Conservation (phyloP, 2,888 invertebrate genomes). For the Andricus quercusramuli region DNA sequence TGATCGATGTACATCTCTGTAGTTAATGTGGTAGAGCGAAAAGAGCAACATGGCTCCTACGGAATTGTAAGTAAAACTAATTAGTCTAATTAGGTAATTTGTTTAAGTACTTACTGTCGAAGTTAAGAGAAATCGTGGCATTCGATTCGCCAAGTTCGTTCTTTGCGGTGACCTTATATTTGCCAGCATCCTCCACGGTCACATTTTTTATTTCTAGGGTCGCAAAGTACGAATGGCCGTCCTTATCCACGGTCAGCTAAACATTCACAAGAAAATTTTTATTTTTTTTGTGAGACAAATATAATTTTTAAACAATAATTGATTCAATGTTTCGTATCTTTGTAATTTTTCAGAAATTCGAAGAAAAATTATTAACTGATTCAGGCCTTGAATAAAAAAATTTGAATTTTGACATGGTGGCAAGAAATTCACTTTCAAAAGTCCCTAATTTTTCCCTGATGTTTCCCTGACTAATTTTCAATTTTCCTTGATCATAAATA, state of each 20-base stretch:
- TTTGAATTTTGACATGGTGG: too few species aligned
- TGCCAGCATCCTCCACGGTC: slow-evolving; percentile 97
- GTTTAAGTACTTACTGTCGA: slow-evolving; percentile 93
- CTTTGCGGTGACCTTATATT: slow-evolving; percentile 97
- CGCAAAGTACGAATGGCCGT: slow-evolving; percentile 95
- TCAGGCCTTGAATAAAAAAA: too few species aligned
- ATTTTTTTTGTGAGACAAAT: too few species aligned
- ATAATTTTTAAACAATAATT: too few species aligned
- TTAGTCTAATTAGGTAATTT: slow-evolving; percentile 34
- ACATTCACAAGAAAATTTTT: slow-evolving; percentile 58
- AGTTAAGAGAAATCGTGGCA: slow-evolving; percentile 97
- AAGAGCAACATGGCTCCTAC: slow-evolving; percentile 42
- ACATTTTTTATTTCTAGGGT: slow-evolving; percentile 96
- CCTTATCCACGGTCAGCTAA: slow-evolving; percentile 93
- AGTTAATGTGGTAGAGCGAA: slow-evolving; percentile 54
- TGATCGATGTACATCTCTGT: slow-evolving; percentile 76
- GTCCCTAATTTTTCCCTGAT: too few species aligned
- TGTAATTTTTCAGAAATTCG: too few species aligned
- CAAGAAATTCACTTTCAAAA: too few species aligned
- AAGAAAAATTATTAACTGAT: too few species aligned
- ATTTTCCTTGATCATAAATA: too few species aligned
- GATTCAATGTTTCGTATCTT: too few species aligned
- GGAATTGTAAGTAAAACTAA: slow-evolving; percentile 12
- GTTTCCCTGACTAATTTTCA: too few species aligned
- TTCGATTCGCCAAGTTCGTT: slow-evolving; percentile 98